Percentiles rank a stretch among this genome's conserved stretches.
phyloP scores from a whole-genome alignment of 1,140 invertebrate species.

The Apis florea region DNA sequence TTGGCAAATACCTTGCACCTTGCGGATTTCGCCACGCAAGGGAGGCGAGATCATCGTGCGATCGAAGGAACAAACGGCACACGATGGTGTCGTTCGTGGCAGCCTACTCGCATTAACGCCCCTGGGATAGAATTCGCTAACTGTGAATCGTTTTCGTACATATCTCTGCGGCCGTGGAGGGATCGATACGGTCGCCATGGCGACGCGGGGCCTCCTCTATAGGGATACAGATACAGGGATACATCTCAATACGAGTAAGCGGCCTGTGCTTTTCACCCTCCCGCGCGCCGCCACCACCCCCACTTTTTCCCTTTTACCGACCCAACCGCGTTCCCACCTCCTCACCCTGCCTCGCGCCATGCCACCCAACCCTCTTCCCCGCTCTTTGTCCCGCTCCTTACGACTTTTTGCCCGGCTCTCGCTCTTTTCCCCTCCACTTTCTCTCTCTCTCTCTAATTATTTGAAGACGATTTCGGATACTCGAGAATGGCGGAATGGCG shows the following conservation, averaged over 20 bases:
- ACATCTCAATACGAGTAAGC: conserved; percentile 69
- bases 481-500: too few species aligned
- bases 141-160: conserved; percentile 72
- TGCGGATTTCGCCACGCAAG: background rate
- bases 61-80: background rate
- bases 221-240: conserved; percentile 67
- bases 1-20: background rate
- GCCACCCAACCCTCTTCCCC: background rate
- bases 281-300: background rate
- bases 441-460: conserved; percentile 17
- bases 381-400: conserved; percentile 51
- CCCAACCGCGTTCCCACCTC: background rate
- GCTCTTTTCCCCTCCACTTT: background rate
- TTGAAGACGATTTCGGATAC: too few species aligned
- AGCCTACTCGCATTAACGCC: conserved; percentile 69
- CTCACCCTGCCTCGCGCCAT: background rate
- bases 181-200: conserved; percentile 72
- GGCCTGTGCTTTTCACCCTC: conserved; percentile 34
- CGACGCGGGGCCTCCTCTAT: conserved; percentile 59
- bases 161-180: conserved; percentile 60
- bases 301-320: conserved; percentile 21
- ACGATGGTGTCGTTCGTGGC: background rate
- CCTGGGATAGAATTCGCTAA: conserved; percentile 67
- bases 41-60: background rate
- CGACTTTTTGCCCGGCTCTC: conserved; percentile 5